These are phyloP conservation scores for Pterocles burchelli DNA, from an alignment of 2,113 vertebrate genomes.

Conservation along the genomic window DNA sequence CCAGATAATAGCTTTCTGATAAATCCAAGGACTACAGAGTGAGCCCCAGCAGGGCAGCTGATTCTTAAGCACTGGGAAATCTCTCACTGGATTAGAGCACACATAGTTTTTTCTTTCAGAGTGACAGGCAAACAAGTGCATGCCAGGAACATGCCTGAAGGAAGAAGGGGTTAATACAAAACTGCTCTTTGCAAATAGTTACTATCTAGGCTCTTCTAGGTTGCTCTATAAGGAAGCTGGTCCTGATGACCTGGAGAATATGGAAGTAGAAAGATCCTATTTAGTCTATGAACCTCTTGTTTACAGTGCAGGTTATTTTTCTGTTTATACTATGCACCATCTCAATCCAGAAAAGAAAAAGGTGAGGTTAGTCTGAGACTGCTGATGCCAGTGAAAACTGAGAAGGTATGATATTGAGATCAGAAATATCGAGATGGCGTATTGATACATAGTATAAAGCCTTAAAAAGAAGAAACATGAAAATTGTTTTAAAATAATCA, in stretches of 20 bases:
- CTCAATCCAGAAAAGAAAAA: neutral
- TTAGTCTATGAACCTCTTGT: neutral
- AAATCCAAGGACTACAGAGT: neutral
- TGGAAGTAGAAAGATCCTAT: neutral
- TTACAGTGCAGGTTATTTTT: neutral
- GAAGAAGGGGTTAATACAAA: neutral
- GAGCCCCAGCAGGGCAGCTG: neutral
- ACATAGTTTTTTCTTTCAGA: neutral
- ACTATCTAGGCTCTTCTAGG: neutral
- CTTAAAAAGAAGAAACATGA: neutral
- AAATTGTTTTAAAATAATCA: neutral
- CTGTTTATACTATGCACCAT: neutral
- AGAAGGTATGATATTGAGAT: neutral
- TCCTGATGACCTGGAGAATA: neutral
- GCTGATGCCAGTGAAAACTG: neutral
- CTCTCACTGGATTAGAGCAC: neutral
- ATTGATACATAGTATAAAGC: neutral
- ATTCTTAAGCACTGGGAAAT: constrained; percentile 7
- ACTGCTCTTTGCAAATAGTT: neutral
- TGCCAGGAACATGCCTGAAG: neutral
- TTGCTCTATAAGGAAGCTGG: neutral
- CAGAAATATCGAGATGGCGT: neutral
- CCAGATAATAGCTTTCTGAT: constrained; percentile 14
- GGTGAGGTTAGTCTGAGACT: neutral
- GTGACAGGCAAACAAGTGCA: neutral